Evolutionary conservation across 2,113 vertebrate species (phyloP).

Genomic region (Merops nubicus): DNA sequence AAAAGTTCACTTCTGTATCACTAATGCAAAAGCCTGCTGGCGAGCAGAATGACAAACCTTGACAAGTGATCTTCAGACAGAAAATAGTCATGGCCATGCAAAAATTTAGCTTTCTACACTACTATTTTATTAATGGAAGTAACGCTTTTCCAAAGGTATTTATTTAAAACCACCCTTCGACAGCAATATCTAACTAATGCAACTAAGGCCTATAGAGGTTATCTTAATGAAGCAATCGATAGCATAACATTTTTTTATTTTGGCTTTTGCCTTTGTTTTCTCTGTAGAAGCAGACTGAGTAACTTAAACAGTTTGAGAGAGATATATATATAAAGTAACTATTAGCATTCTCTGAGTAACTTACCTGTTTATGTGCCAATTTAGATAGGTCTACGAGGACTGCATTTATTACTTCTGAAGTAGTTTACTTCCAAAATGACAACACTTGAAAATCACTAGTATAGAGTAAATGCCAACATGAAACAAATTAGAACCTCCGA

Average conservation of each 20-base stretch:
- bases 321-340: too few species aligned
- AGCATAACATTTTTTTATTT: neutral
- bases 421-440: neutral
- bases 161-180: neutral
- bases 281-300: neutral
- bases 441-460: neutral
- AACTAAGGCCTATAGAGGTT: neutral
- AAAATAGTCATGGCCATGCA: too few species aligned
- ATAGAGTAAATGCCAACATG: neutral
- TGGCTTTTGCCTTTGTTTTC: neutral
- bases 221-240: neutral
- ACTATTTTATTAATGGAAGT: neutral
- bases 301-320: too few species aligned
- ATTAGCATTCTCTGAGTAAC: neutral
- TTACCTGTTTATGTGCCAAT: neutral
- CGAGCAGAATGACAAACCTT: too few species aligned
- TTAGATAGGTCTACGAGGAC: neutral
- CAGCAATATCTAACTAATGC: neutral
- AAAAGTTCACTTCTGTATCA: too few species aligned
- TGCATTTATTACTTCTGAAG: too few species aligned
- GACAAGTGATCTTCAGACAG: too few species aligned
- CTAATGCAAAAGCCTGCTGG: too few species aligned
- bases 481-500: neutral
- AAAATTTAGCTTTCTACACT: too few species aligned
- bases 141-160: neutral